Percentiles rank a stretch among this genome's conserved stretches.
Conservation (phyloP, 2,797 vertebrate species). For the Schizothorax lantsangensis region DNA sequence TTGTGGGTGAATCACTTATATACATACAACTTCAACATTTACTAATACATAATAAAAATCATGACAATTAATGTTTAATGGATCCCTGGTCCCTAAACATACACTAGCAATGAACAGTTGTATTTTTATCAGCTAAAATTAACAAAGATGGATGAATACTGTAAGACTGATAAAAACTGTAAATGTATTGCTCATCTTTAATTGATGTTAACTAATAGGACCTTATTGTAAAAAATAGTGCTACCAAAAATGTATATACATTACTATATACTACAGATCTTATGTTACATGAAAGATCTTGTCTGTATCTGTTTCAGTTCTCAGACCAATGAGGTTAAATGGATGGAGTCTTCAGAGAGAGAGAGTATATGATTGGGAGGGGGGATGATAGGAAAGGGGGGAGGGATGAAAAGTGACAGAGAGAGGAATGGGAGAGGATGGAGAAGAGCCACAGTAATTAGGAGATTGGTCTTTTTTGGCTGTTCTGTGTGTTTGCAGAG, state of each 20-base stretch:
- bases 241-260: not conserved
- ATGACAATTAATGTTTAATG: not conserved
- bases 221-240: not conserved
- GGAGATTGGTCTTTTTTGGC: slow-evolving; percentile 77
- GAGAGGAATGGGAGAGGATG: slow-evolving; percentile 55
- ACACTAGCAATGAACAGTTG: not conserved
- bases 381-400: not conserved
- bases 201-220: not conserved
- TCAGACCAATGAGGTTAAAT: slow-evolving; percentile 10
- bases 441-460: slow-evolving; percentile 76
- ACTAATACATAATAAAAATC: not conserved
- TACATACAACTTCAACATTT: not conserved
- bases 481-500: slow-evolving; percentile 69
- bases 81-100: not conserved
- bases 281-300: not conserved
- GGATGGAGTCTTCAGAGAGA: slow-evolving; percentile 44
- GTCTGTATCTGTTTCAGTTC: slow-evolving; percentile 13
- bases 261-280: not conserved
- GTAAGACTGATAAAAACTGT: not conserved
- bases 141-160: not conserved
- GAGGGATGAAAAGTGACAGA: slow-evolving; percentile 46
- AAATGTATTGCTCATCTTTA: not conserved
- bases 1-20: not conserved
- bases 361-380: slow-evolving; percentile 17
- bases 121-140: not conserved